Base-by-base conservation (phyloP, 2,888 invertebrate species). In the Zhuqinia jingwanae region DNA sequence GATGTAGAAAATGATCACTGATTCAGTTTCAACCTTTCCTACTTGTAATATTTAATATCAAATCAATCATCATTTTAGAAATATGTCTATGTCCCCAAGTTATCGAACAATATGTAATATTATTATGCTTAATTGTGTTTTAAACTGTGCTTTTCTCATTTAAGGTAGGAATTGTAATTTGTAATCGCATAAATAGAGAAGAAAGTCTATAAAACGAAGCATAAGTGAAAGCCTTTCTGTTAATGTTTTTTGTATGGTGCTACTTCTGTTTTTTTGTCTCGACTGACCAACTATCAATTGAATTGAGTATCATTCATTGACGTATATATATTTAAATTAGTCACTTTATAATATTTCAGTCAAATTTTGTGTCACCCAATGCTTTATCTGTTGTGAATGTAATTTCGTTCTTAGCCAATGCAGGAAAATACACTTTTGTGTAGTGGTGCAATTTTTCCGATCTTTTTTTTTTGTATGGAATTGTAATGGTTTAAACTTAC, bases 161-260 rank as follows among this genome's bases (percentile, higher is more conserved):
- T 11, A 13, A 42, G 42, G 15, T 30, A n/a, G n/a, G n/a, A n/a
- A n/a, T n/a, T n/a, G n/a, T n/a, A n/a, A n/a, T n/a, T n/a, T n/a
- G n/a, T n/a, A n/a, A n/a, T n/a, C n/a, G n/a, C n/a, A n/a, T n/a
- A n/a, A n/a, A n/a, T n/a, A n/a, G n/a, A n/a, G n/a, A n/a, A n/a
- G n/a, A n/a, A n/a, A n/a, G n/a, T n/a, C n/a, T n/a, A 15, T 36
- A 42, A 36, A 42, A 30, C 68, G 1, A 42, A 42, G 45, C 6
- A 11, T 68, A 8, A 36, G 11, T 42, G 17, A 2, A 68, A 68
- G n/a, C 42, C 15, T 68, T 30, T 68, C 30, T 68, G 2, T 68
- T 30, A 5, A n/a, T 53, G 15, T 53, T 53, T 68, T 30, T 68
- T n/a, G 30, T 68, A 42, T 42, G 53, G 53, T 53, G 53, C 53